These are phyloP conservation scores for Homarus americanus DNA, from an alignment of 1,140 invertebrate species.

Conservation along the genomic window DNA sequence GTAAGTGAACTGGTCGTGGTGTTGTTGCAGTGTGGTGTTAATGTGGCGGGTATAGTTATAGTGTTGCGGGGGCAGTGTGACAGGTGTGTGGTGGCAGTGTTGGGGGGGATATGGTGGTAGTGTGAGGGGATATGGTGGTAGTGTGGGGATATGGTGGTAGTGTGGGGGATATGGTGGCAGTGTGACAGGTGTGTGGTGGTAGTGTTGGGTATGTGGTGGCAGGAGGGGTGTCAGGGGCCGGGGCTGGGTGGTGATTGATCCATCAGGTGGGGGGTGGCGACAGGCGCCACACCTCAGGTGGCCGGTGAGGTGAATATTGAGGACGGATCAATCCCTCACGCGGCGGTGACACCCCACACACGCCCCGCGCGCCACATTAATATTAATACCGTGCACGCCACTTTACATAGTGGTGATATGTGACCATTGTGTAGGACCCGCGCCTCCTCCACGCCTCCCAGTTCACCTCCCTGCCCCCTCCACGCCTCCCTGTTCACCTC, in stretches of 20 bases:
- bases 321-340: neutral
- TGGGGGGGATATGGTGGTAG: too few species aligned
- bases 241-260: neutral
- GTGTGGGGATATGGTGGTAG: neutral
- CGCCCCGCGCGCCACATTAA: neutral
- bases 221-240: neutral
- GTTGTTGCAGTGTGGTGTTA: too few species aligned
- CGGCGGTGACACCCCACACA: neutral
- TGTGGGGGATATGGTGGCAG: neutral
- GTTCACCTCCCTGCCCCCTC: too few species aligned
- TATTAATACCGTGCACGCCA: neutral
- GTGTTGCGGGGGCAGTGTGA: too few species aligned
- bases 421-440: neutral
- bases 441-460: too few species aligned
- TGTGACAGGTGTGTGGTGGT: too few species aligned
- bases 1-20: too few species aligned
- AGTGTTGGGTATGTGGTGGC: too few species aligned
- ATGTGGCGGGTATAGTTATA: too few species aligned
- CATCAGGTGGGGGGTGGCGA: neutral
- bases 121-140: too few species aligned
- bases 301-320: neutral
- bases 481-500: too few species aligned
- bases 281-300: neutral
- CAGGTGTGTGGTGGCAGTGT: too few species aligned
- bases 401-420: conserved; percentile 1